Conservation (phyloP, 2,888 invertebrate species). For the Papilio elwesi region DNA sequence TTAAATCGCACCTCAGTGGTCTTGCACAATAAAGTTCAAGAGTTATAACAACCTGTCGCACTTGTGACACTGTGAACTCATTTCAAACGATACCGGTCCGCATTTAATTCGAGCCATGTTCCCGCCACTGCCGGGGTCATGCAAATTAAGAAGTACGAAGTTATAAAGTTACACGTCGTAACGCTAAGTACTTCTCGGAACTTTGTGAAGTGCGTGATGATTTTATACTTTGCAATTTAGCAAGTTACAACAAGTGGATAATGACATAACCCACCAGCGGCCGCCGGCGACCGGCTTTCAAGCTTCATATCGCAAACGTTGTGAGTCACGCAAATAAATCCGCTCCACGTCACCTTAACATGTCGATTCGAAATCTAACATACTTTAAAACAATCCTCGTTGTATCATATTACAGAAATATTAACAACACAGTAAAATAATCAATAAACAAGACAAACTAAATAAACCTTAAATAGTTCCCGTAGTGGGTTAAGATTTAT, state of each 20-base stretch:
- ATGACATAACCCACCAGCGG: slow-evolving; percentile 68
- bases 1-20: slow-evolving; percentile 17
- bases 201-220: slow-evolving; percentile 54
- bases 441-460: no score
- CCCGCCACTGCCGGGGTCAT: slow-evolving; percentile 25
- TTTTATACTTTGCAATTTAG: slow-evolving; percentile 56
- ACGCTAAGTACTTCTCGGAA: slow-evolving; percentile 47
- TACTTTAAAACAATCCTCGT: no score
- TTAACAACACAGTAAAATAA: no score
- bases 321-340: slow-evolving; percentile 69
- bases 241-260: slow-evolving; percentile 56
- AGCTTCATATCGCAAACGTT: slow-evolving; percentile 60
- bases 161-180: slow-evolving; percentile 22
- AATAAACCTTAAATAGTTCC: no score
- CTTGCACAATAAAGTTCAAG: slow-evolving; percentile 28
- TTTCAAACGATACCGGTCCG: slow-evolving; percentile 28
- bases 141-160: slow-evolving; percentile 38
- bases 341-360: slow-evolving; percentile 26
- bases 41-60: slow-evolving; percentile 31
- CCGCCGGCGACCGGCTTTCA: slow-evolving; percentile 46
- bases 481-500: slow-evolving; percentile 44
- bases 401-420: no score
- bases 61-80: slow-evolving; percentile 18
- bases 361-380: slow-evolving; percentile 32
- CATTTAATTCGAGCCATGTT: slow-evolving; percentile 21